Percentiles rank a stretch among this genome's conserved stretches.
These are phyloP conservation scores for Netelia inedita DNA, from an alignment of 2,888 invertebrate genomes.

Conservation along the genomic window DNA sequence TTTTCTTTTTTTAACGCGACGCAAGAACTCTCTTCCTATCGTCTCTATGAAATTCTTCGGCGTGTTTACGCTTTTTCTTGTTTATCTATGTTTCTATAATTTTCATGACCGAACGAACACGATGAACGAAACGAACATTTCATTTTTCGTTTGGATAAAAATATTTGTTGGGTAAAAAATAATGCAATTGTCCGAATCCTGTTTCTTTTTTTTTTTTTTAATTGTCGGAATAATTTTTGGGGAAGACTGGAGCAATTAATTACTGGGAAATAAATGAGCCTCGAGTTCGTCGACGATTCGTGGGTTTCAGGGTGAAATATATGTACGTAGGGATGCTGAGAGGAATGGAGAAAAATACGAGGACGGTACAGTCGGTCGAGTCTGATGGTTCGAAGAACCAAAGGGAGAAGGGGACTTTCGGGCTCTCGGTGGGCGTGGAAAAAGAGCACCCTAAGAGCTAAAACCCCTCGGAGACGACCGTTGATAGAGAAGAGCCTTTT, in stretches of 20 bases:
- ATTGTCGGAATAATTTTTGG: too few relatives aligned
- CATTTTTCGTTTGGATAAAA: too few relatives aligned
- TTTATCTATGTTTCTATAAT: too few relatives aligned
- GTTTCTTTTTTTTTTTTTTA: too few relatives aligned
- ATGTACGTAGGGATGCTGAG: background rate
- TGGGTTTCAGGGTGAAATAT: too few relatives aligned
- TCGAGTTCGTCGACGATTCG: too few relatives aligned
- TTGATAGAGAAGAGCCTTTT: slow-evolving; percentile 33
- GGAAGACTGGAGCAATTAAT: too few relatives aligned
- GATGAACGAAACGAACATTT: too few relatives aligned
- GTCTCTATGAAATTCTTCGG: background rate
- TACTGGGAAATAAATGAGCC: too few relatives aligned
- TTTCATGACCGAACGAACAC: too few relatives aligned
- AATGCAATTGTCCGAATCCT: too few relatives aligned
- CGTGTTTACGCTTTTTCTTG: background rate
- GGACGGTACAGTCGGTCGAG: slow-evolving; percentile 1
- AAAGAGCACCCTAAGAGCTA: slow-evolving; percentile 52
- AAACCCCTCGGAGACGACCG: slow-evolving; percentile 45
- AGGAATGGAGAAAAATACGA: background rate
- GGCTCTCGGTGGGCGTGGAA: slow-evolving; percentile 48
- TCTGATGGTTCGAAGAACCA: slow-evolving; percentile 13
- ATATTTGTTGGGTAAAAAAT: too few relatives aligned
- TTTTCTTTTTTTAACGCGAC: background rate
- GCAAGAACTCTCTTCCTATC: background rate
- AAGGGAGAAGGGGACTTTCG: background rate